Evolutionary conservation across 2,113 vertebrate species (phyloP), one percentile per base, ranked within the genome.

Genomic region (Otis tarda): DNA sequence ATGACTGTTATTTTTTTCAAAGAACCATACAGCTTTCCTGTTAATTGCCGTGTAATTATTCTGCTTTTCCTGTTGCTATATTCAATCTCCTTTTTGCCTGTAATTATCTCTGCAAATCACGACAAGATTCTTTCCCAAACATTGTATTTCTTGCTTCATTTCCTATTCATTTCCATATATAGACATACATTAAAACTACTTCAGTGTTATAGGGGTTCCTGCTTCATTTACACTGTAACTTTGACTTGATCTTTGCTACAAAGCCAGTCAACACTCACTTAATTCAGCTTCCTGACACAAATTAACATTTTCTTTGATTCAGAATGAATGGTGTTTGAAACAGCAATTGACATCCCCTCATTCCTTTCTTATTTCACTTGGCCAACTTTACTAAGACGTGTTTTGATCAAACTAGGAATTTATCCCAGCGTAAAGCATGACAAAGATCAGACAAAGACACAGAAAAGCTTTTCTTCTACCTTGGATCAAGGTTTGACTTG

Each of bases 1-100:
- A 95, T 96, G 85, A 81, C 85, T 85, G 57, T 24, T 91, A 70
- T 61, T 65, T 87, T 89, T 90, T 92, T 50, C 81, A 69, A 95
- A 97, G 92, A 95, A 79, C 43, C 74, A 97, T 67, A 83, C 91
- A 96, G 94, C 91, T 73, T 89, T 94, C 74, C 88, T 93, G 83
- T 88, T 97, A 98, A 98, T 97, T 97, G 94, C 94, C 60, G 67
- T 70, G 81, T 94, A 98, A 97, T 97, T 97, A 96, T 93, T 97
- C 90, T 94, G 70, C 92, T 96, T 56, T 96, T 96, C 74, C 93
- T 96, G 82, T 95, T 95, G 78, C 93, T 97, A 90, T 83, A 92
- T 88, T 96, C 74, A 93, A 81, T 93, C 89, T 87, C 93, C 87
- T 95, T 94, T 89, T 67, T 81, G 77, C 41, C 81, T 90, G 70